phyloP scores from a whole-genome alignment of 1,140 invertebrate genomes.

The Callitettix versicolor region DNA sequence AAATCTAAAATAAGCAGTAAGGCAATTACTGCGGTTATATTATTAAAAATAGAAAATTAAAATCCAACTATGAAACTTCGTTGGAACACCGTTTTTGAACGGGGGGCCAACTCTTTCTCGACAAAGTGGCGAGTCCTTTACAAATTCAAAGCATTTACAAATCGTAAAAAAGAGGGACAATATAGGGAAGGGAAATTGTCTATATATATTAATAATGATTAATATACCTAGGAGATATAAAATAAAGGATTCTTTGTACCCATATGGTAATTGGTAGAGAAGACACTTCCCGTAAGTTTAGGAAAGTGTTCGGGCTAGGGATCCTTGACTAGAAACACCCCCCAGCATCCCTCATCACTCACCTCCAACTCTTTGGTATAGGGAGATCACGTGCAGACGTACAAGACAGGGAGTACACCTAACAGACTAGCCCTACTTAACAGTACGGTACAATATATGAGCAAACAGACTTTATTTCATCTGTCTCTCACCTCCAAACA shows the following conservation, averaged over 20 bases:
- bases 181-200: conserved; percentile 12
- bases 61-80: conserved; percentile 7
- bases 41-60: conserved; percentile 18
- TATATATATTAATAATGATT: conserved; percentile 18
- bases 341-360: no score
- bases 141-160: conserved; percentile 13
- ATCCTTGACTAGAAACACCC: no score
- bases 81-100: neutral
- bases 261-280: conserved; percentile 12
- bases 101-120: neutral
- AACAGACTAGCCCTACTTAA: no score
- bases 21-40: conserved; percentile 15
- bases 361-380: conserved; percentile 14
- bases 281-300: conserved; percentile 14
- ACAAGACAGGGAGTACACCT: no score
- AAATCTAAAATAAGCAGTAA: conserved; percentile 17
- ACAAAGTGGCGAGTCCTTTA: neutral
- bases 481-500: no score
- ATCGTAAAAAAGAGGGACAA: conserved; percentile 16
- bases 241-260: conserved; percentile 19
- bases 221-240: conserved; percentile 17
- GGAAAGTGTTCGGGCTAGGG: neutral
- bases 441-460: no score
- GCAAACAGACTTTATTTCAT: no score
- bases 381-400: conserved; percentile 9